These are phyloP conservation scores for Acanthurus leucopareius DNA, from an alignment of 2,797 vertebrate species.

Conservation along the genomic window DNA sequence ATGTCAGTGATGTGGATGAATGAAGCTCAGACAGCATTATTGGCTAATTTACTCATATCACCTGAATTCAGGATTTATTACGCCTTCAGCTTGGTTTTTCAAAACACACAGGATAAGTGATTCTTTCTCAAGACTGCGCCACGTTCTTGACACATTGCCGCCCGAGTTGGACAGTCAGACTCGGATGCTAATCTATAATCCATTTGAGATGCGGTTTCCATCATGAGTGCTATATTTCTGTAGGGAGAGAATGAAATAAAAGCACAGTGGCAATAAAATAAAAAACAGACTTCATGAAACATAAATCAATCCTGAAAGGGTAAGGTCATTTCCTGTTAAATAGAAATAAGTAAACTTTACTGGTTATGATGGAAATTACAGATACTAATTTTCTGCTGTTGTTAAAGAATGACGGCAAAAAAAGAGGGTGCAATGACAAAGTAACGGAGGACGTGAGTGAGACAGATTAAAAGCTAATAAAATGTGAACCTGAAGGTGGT, in stretches of 20 bases:
- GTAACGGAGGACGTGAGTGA: neutral
- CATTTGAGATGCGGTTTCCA: constrained; percentile 55
- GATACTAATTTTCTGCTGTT: neutral
- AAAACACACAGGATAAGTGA: constrained; percentile 27
- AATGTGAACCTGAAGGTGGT: constrained; percentile 22
- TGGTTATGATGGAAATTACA: constrained; percentile 17
- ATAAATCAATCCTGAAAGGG: constrained; percentile 43
- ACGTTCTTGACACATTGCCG: constrained; percentile 41
- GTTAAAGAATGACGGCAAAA: constrained; percentile 4
- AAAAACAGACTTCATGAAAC: constrained; percentile 24
- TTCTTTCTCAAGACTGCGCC: constrained; percentile 29
- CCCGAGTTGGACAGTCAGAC: constrained; percentile 57
- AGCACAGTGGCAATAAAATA: constrained; percentile 1
- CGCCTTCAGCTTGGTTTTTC: constrained; percentile 47
- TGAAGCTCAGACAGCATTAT: constrained; percentile 22
- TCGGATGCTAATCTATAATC: constrained; percentile 66
- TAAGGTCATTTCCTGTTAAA: constrained; percentile 36
- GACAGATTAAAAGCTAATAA: constrained; percentile 26
- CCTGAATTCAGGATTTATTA: constrained; percentile 57
- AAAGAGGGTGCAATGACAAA: neutral
- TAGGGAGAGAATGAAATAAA: constrained; percentile 20
- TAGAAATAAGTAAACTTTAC: constrained; percentile 25
- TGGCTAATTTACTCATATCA: constrained; percentile 36
- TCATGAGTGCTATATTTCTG: constrained; percentile 29
- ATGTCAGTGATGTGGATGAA: constrained; percentile 22